phyloP scores from a whole-genome alignment of 2,113 vertebrate species.

The Salvator merianae region DNA sequence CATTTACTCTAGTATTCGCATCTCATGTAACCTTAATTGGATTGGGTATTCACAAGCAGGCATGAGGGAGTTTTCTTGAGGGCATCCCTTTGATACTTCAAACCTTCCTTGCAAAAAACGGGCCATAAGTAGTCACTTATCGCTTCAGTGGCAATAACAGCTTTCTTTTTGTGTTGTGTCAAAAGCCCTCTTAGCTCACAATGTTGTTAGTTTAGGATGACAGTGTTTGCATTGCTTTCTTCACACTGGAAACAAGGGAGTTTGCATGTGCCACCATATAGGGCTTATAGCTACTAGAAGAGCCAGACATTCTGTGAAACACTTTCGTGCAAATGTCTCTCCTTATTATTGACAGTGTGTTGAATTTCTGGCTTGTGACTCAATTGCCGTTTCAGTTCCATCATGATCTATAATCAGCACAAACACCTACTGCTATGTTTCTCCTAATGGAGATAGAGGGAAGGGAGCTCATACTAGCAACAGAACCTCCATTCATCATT shows the following conservation, averaged over 20 bases:
- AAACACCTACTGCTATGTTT: not conserved
- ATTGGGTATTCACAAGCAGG: not conserved
- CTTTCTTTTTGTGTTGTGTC: slow-evolving; percentile 4
- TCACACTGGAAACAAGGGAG: not conserved
- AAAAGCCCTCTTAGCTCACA: not conserved
- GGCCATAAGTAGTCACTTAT: not conserved
- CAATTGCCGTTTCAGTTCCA: not conserved
- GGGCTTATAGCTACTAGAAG: not conserved
- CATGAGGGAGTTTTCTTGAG: not conserved
- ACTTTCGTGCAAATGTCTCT: slow-evolving; percentile 9
- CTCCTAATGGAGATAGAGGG: not conserved
- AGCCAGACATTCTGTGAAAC: not conserved
- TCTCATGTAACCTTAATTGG: not conserved
- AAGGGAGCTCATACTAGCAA: not conserved
- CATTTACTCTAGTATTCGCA: not conserved
- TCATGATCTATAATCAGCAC: not conserved
- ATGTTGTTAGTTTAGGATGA: not conserved
- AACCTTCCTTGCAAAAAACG: not conserved
- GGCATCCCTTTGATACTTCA: not conserved
- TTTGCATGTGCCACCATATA: not conserved
- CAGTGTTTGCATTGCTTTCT: not conserved
- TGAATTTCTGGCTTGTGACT: slow-evolving; percentile 4
- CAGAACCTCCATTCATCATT: not conserved
- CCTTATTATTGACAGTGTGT: not conserved
- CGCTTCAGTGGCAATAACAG: not conserved